phyloP scores from a whole-genome alignment of 2,797 vertebrate species.

The Chloroceryle amazona region DNA sequence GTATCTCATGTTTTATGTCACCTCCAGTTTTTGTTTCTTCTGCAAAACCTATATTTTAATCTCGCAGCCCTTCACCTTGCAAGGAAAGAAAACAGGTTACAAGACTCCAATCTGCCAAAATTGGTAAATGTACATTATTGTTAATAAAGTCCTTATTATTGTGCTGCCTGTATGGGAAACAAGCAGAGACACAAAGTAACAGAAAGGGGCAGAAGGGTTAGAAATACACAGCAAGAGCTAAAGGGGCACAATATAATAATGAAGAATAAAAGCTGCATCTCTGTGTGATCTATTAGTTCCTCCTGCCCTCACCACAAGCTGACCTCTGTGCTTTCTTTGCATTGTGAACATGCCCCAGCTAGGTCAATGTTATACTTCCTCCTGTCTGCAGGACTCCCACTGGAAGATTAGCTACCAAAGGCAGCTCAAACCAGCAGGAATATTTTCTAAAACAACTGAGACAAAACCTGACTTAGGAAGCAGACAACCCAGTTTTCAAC shows the following conservation, averaged over 20 bases:
- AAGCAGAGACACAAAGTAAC: neutral
- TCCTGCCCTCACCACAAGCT: neutral
- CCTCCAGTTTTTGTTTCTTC: neutral
- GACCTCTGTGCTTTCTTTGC: neutral
- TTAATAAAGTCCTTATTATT: neutral
- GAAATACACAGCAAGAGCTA: neutral
- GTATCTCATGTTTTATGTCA: neutral
- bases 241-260: conserved; percentile 7
- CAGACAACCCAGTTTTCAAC: neutral
- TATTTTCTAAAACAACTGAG: neutral
- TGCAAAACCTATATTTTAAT: neutral
- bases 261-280: neutral
- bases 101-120: neutral
- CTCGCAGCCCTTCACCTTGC: neutral
- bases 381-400: neutral
- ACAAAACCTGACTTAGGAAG: neutral
- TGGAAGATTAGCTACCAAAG: neutral
- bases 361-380: neutral
- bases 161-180: neutral
- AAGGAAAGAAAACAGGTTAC: neutral
- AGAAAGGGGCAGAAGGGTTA: neutral
- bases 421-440: neutral
- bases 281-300: neutral
- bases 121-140: neutral
- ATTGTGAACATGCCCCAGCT: neutral